These are phyloP conservation scores for Zaprionus vittiger DNA, from an alignment of 1,140 invertebrate genomes.

Conservation along the genomic window DNA sequence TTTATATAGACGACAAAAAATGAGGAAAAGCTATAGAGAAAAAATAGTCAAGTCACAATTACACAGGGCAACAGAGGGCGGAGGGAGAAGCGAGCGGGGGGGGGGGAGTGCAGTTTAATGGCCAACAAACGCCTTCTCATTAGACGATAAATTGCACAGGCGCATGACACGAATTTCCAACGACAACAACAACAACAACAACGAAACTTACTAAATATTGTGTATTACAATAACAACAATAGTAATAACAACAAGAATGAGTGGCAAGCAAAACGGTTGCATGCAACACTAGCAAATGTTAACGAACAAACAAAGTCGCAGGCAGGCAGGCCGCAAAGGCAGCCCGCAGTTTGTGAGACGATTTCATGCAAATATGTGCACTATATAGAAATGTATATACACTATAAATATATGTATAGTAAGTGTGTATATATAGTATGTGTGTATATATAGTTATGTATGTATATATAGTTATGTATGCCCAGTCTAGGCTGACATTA, in stretches of 20 bases:
- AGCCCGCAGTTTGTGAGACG: slow-evolving; percentile 62
- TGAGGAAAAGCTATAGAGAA: slow-evolving; percentile 17
- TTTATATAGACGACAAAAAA: slow-evolving; percentile 18
- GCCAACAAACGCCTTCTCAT: slow-evolving; percentile 80
- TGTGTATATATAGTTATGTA: no score
- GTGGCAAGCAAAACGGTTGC: slow-evolving; percentile 65
- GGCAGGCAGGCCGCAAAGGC: slow-evolving; percentile 35
- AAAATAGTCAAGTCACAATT: slow-evolving; percentile 75
- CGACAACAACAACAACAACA: slow-evolving; percentile 42
- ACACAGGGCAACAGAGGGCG: slow-evolving; percentile 23
- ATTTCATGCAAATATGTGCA: slow-evolving; percentile 59
- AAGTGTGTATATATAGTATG: background rate
- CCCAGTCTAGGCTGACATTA: background rate
- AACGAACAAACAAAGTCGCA: slow-evolving; percentile 75
- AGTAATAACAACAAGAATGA: slow-evolving; percentile 19
- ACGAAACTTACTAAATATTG: slow-evolving; percentile 66
- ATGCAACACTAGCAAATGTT: slow-evolving; percentile 60
- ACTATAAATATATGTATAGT: background rate
- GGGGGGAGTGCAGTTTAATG: slow-evolving; percentile 60
- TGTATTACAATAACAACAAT: slow-evolving; percentile 44
- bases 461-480: background rate
- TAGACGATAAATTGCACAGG: slow-evolving; percentile 79
- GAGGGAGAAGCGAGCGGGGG: slow-evolving; percentile 1
- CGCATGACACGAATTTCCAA: slow-evolving; percentile 73
- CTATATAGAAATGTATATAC: slow-evolving; percentile 36